Evolutionary conservation across 2,797 vertebrate genomes (phyloP), one percentile per base, ranked within the genome.

Genomic region (Sparidentex hasta): DNA sequence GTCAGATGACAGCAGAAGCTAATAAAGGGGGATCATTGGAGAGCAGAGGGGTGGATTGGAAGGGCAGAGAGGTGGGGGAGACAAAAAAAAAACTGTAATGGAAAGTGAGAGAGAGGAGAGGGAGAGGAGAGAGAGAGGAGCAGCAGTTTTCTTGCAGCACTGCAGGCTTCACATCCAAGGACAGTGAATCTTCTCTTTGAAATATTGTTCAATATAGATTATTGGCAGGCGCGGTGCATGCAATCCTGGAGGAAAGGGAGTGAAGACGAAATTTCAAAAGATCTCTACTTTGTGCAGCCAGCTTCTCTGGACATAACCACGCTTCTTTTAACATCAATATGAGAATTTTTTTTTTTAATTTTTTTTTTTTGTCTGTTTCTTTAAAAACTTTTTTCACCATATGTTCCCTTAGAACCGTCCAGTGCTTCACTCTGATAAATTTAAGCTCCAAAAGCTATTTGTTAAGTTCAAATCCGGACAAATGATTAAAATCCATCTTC

Each of bases 1-100:
- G 82, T 81, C 76, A 82, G 72, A 76, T 84, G 83, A 83, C 76
- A 84, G 77, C 52, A 65, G 38, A 65, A 72, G 79, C 73, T 81
- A 84, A 86, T 89, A 87, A 81, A 81, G 27, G 74, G 52, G 71
- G 78, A 77, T 87, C 77, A 83, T 43, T 75, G 73, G 52, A 66
- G 76, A 83, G 71, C 81, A 71, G 67, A 86, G 73, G 73, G 47
- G 27, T 51, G 70, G 76, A 84, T 83, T 84, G 67, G 58, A 74
- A 55, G 68, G 38, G 20, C 74, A 41, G 23, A n/a, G 27, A 23
- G 66, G 61, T 54, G 44, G 44, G 50, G 85, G 33, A 67, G 67
- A 63, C n/a, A 62, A 51, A 81, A 65, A 74, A 74, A 72, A 71
- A 50, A 71, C 5, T 57, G n/a, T 58, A 80, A 88, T 76, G 52